Evolutionary conservation across 2,888 invertebrate species (phyloP).

Genomic region (Luperina nickerlii): DNA sequence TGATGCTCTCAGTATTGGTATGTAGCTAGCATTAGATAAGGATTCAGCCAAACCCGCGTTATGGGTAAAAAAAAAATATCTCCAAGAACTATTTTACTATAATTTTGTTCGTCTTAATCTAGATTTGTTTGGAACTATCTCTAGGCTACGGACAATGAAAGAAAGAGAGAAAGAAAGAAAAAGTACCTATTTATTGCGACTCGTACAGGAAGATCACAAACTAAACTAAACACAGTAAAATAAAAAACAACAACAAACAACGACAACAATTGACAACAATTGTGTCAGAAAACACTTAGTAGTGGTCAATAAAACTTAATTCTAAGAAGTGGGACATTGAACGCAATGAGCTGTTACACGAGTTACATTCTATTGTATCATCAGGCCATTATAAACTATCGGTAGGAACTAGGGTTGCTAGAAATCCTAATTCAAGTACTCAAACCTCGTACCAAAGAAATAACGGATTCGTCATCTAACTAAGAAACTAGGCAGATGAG

Average conservation of each 20-base stretch:
- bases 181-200: no score
- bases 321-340: conserved; percentile 65
- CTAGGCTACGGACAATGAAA: conserved; percentile 6
- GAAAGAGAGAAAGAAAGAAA: no score
- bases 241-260: no score
- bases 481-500: no score
- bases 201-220: no score
- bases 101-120: not conserved
- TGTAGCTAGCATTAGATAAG: not conserved
- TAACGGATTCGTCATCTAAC: not conserved
- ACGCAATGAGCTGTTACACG: conserved; percentile 56
- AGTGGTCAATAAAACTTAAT: conserved; percentile 65
- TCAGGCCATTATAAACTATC: conserved; percentile 17
- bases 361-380: conserved; percentile 66
- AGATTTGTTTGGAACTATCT: not conserved
- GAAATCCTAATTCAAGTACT: not conserved
- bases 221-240: no score
- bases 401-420: conserved; percentile 24
- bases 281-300: conserved; percentile 43
- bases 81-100: not conserved
- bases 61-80: not conserved
- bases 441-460: not conserved
- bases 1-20: not conserved
- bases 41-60: not conserved
- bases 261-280: conserved; percentile 26